Conservation (phyloP, 2,888 invertebrate genomes). For the Thereva unica region DNA sequence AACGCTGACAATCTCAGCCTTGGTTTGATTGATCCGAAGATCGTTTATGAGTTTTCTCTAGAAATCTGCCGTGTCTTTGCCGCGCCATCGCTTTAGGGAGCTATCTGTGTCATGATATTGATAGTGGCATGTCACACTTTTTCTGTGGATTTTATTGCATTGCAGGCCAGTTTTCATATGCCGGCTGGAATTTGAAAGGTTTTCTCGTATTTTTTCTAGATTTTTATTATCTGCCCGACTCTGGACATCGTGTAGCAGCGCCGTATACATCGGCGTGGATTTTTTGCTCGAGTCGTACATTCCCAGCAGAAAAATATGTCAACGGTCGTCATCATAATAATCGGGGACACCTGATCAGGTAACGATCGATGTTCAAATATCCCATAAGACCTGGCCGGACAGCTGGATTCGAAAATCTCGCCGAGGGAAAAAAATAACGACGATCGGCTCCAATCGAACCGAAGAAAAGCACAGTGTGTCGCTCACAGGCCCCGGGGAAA, state of each 20-base stretch:
- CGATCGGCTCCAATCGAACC: conserved; percentile 23
- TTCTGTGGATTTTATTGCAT: conserved; percentile 32
- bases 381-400: conserved; percentile 16
- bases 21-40: conserved; percentile 36
- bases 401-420: conserved; percentile 9
- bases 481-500: conserved; percentile 12
- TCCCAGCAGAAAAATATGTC: conserved; percentile 41
- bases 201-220: conserved; percentile 11
- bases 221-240: conserved; percentile 7
- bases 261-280: conserved; percentile 11
- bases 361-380: conserved; percentile 21
- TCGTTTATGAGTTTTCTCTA: conserved; percentile 27
- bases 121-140: conserved; percentile 38
- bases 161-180: conserved; percentile 4
- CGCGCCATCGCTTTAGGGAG: conserved; percentile 24
- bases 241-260: conserved; percentile 12
- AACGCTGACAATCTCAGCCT: conserved; percentile 32
- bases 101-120: conserved; percentile 39
- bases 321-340: conserved; percentile 38
- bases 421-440: conserved; percentile 24
- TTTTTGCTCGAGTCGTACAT: conserved; percentile 22
- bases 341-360: conserved; percentile 38
- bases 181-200: conserved; percentile 26
- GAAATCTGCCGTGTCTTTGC: conserved; percentile 20
- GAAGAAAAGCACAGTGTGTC: conserved; percentile 26